These are phyloP conservation scores for Virgularia gustaviana DNA, from an alignment of 92 coral and sea anemone species.

Conservation along the genomic window DNA sequence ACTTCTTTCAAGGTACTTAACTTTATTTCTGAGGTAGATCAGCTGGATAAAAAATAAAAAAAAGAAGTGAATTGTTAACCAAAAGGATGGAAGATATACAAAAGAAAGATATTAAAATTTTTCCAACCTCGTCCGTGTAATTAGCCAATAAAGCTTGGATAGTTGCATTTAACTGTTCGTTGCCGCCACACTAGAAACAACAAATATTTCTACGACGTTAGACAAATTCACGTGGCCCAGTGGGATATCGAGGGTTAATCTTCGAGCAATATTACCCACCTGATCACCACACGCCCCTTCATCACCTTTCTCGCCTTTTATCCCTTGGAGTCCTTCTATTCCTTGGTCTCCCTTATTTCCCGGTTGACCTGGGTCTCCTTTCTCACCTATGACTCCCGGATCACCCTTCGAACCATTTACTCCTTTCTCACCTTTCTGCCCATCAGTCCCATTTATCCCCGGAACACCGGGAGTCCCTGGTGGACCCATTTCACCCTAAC, in stretches of 20 bases:
- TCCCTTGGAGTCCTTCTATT: not conserved
- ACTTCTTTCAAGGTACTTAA: not conserved
- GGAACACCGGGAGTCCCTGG: not conserved
- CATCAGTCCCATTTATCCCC: not conserved
- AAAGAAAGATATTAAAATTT: not conserved
- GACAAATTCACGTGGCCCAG: not conserved
- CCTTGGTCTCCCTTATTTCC: conserved; percentile 3
- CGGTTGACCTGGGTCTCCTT: not conserved
- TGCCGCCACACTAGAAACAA: conserved; percentile 13
- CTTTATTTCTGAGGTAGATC: not conserved
- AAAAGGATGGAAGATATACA: not conserved
- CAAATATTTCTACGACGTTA: no score
- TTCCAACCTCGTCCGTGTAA: conserved; percentile 14
- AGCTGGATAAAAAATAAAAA: not conserved
- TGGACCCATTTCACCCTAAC: conserved; percentile 22
- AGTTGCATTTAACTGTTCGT: not conserved
- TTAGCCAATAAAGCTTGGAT: not conserved
- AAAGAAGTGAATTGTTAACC: no score
- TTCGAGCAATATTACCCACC: no score
- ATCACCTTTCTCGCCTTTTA: conserved; percentile 26
- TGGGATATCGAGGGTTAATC: not conserved
- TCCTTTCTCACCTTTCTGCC: conserved; percentile 4
- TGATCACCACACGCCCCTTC: conserved; percentile 27
- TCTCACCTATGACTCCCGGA: not conserved
- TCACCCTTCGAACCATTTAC: not conserved